Evolutionary conservation across 2,797 vertebrate species (phyloP), one percentile per base, ranked within the genome.

Genomic region (Ceyx erithaca): DNA sequence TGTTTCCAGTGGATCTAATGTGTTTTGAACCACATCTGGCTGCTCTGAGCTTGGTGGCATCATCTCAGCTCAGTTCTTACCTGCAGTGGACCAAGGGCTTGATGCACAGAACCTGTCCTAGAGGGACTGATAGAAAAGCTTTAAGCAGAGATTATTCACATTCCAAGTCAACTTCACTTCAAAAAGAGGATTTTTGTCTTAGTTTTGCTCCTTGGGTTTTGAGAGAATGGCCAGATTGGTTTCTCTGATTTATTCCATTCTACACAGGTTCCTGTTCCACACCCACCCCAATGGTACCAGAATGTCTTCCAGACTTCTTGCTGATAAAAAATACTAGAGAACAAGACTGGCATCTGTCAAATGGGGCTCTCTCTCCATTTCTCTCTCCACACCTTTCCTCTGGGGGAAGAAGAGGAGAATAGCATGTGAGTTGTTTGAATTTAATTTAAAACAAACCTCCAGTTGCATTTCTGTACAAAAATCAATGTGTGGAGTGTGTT

Each of bases 371-470:
- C 51, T 94, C 86, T 92, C 88, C 55, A 12, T 51, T 87, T 85
- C 40, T 95, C 19, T 94, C 85, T 80, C 23, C 79, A 52, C 19
- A 28, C 14, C 82, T 94, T 95, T 95, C 93, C 95, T 95, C 78
- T 78, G 7, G 37, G 71, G 79, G 43, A 92, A 95, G 93, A 94
- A 25, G 90, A 14, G 4, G 62, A 94, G 75, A 92, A 83, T 94
- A 96, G 94, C 92, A 96, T 95, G 95, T 96, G 79, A 95, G 95
- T 96, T 86, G 2, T 49, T 90, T 49, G 4, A 54, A 31, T 87
- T 90, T 71, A 63, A 49, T 64, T 85, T 46, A 6, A 21, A 21
- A 21, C 57, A 9, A 45, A 73, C 5, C 11, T 7, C 84, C 22
- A 52, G 0, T 40, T 87, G 3, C 43, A 6, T 68, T 78, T 89